Percentiles rank a stretch among this genome's conserved stretches.
phyloP scores from a whole-genome alignment of 30 jellyfish, hydroid and myxozoan species.

The Aurelia sp. region DNA sequence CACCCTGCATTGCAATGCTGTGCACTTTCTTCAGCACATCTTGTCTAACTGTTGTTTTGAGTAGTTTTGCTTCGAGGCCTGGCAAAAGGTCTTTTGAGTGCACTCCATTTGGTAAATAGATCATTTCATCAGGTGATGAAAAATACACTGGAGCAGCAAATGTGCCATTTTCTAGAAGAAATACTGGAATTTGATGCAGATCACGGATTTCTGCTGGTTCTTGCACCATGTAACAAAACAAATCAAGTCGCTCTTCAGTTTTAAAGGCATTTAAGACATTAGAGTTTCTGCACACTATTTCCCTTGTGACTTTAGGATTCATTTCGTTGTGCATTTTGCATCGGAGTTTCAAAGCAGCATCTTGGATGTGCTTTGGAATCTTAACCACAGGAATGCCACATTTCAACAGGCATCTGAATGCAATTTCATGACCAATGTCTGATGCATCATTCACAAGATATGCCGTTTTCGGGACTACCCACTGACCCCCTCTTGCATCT shows the following conservation, averaged over 20 bases:
- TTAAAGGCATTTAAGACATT: background rate
- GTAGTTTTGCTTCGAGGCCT: slow-evolving; percentile 19
- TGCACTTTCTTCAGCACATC: background rate
- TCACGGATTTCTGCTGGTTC: slow-evolving; percentile 19
- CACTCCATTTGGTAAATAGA: slow-evolving; percentile 16
- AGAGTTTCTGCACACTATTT: background rate
- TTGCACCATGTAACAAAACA: slow-evolving; percentile 9
- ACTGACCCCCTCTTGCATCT: slow-evolving; percentile 23
- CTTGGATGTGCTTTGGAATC: slow-evolving; percentile 30
- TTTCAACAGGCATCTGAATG: background rate
- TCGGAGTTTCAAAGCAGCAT: background rate
- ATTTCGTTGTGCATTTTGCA: background rate
- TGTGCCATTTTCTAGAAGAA: slow-evolving; percentile 38
- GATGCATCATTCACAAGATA: background rate
- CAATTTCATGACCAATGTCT: background rate
- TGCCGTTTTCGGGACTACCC: slow-evolving; percentile 17
- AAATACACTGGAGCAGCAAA: slow-evolving; percentile 18
- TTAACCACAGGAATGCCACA: background rate
- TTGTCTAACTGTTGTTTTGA: slow-evolving; percentile 22
- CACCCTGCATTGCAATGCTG: background rate
- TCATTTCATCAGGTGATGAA: background rate
- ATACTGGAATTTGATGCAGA: slow-evolving; percentile 24
- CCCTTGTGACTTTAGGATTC: slow-evolving; percentile 1
- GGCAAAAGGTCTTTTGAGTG: slow-evolving; percentile 50
- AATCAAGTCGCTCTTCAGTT: slow-evolving; percentile 15